phyloP scores from a whole-genome alignment of 2,113 vertebrate genomes.

The Colinus virginianus region DNA sequence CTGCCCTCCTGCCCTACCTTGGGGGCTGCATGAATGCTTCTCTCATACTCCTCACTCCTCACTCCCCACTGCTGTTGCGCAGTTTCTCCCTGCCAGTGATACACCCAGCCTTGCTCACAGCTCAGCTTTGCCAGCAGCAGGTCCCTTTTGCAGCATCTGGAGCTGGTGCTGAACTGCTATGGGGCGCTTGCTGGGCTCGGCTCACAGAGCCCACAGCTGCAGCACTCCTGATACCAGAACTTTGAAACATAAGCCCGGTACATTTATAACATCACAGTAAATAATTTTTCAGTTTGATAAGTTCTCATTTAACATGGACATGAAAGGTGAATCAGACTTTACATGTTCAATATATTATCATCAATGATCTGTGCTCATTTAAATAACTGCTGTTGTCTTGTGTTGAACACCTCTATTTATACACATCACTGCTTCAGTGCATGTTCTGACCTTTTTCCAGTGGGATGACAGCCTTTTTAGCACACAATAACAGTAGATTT shows the following conservation, averaged over 20 bases:
- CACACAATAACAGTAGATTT: neutral
- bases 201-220: neutral
- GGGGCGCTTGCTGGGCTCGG: neutral
- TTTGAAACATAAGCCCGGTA: neutral
- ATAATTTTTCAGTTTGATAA: neutral
- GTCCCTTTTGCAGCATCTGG: neutral
- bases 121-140: neutral
- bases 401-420: slow-evolving; percentile 72
- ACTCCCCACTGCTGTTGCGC: neutral
- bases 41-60: neutral
- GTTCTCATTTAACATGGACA: neutral
- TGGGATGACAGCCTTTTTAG: slow-evolving; percentile 20
- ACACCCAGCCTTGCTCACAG: neutral
- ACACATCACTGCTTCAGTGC: neutral
- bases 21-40: neutral
- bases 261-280: neutral
- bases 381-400: slow-evolving; percentile 57
- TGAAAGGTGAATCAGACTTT: slow-evolving; percentile 22
- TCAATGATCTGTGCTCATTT: neutral
- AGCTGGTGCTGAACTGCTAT: neutral
- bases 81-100: neutral
- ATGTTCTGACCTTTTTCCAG: slow-evolving; percentile 28
- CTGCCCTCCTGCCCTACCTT: neutral
- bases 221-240: neutral
- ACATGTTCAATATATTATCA: slow-evolving; percentile 45